Evolutionary conservation across 2,113 vertebrate genomes (phyloP), one percentile per base, ranked within the genome.

Genomic region (Scophthalmus maximus): DNA sequence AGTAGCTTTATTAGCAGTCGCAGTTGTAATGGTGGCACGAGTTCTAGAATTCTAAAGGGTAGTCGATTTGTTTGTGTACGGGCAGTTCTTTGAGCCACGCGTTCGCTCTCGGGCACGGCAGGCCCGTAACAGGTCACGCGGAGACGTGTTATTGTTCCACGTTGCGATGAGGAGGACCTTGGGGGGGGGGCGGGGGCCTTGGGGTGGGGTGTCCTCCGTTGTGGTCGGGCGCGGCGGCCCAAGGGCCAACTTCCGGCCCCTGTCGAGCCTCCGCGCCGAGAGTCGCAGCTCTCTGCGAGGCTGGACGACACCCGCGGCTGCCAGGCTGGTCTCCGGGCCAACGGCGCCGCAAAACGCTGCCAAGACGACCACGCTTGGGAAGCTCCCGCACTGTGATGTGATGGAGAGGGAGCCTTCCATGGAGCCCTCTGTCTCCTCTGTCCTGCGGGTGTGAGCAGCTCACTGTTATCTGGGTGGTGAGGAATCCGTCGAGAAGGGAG

Each of bases 231-330:
- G 44, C 58, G 20, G 52, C 27, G 22, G 47, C 30, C 18, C 6
- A 2, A 46, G 34, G n/a, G 60, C 60, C 46, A 44, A 58, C 50
- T 47, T 80, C 53, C 58, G 51, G 91, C 81, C 80, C 72, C 79
- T 87, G 70, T 79, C 76, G 59, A 75, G 62, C 56, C 56, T n/a
- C n/a, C 10, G 18, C 84, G 87, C 53, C 78, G 74, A 89, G 89
- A 86, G 60, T 90, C 70, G 66, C 89, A 82, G 81, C 46, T 78
- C 50, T 40, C 60, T 57, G 85, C 17, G 58, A 46, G 6, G 17
- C 6, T 5, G 17, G 17, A 69, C 53, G 53, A 78, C 87, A 91
- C 76, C 85, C 89, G 84, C 68, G 73, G 46, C 83, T 83, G 86
- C 70, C 81, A 83, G 82, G 77, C 81, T 73, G 66, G 47, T 40